A percentile compares a stretch with the other conserved stretches of the same genome.
These are phyloP conservation scores for Lithophane ornitopus DNA, from an alignment of 2,888 invertebrate species.

Conservation along the genomic window DNA sequence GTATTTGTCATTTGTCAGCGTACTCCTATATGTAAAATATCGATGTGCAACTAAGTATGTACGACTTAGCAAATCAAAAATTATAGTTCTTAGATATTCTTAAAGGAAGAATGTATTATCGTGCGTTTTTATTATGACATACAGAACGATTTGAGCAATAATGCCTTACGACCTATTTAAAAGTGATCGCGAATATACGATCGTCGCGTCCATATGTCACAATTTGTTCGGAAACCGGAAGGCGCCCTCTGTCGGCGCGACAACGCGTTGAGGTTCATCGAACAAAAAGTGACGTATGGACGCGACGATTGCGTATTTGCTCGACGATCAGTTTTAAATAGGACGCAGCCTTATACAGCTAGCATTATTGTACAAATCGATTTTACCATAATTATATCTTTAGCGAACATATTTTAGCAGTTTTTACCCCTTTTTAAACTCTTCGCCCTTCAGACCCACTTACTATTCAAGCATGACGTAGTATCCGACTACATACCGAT, in stretches of 20 bases:
- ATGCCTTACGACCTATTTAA: not conserved
- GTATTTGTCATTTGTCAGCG: conserved; percentile 18
- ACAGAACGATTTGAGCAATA: conserved; percentile 17
- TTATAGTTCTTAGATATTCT: conserved; percentile 34
- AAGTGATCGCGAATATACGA: too few relatives aligned
- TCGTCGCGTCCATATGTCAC: too few relatives aligned
- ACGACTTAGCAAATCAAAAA: conserved; percentile 49
- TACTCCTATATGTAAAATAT: conserved; percentile 31
- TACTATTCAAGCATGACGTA: conserved; percentile 60
- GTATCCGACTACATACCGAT: conserved; percentile 44
- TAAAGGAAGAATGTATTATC: conserved; percentile 8
- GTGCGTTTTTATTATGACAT: conserved; percentile 17
- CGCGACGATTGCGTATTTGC: too few relatives aligned
- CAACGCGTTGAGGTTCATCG: too few relatives aligned
- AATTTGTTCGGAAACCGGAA: too few relatives aligned
- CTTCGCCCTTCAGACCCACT: conserved; percentile 47
- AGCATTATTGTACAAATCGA: conserved; percentile 28
- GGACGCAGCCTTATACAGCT: not conserved
- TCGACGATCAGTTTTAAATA: too few relatives aligned
- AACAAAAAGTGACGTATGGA: too few relatives aligned
- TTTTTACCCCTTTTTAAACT: conserved; percentile 34
- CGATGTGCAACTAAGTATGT: conserved; percentile 74
- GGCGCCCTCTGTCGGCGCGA: too few relatives aligned
- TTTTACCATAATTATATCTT: conserved; percentile 19
- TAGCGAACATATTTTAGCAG: conserved; percentile 38